Base-by-base conservation (phyloP, 2,888 invertebrate species). In the Hydropsyche betteni region DNA sequence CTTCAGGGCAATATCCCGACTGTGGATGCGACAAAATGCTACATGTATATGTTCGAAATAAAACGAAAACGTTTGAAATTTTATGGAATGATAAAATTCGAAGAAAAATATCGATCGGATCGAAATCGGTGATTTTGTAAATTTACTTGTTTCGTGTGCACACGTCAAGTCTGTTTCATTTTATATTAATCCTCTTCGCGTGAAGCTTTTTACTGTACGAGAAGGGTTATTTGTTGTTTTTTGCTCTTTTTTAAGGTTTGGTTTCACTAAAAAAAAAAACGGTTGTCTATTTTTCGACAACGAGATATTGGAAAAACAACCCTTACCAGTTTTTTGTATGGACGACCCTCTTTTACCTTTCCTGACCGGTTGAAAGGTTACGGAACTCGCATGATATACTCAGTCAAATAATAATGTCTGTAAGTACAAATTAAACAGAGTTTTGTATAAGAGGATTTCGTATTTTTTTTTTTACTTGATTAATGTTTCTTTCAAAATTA, bases 251-350 rank as follows among this genome's bases (percentile, higher is more conserved):
- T n/a, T 53, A 7, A 8, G 16, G 16, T 58, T 16, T n/a, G 4
- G 16, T 5, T 58, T 24, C 14, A 24, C 58, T 58, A 8, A 8
- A 58, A 58, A 55, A n/a, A 55, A 58, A 58, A 58, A 24, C 14
- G 58, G 4, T 24, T 58, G 58, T 58, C 58, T 58, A 58, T 58
- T 58, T 58, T 58, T 24, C 58, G 58, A 24, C 16, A 44, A 10
- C 58, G 58, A 58, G 58, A 24, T 58, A 58, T 58, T 58, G 58
- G 58, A 58, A 58, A 58, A 58, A 24, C 58, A 58, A 58, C 58
- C 58, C 58, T 58, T 14, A 24, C 14, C 58, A 24, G 14, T 16
- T 16, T 58, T 58, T 58, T 16, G 24, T 24, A 8, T 44, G 44
- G 24, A 5, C 24, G 24, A 58, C 58, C 58, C 58, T 24, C 14